Base-by-base conservation (phyloP, 2,797 vertebrate species). In the Paguma larvata region DNA sequence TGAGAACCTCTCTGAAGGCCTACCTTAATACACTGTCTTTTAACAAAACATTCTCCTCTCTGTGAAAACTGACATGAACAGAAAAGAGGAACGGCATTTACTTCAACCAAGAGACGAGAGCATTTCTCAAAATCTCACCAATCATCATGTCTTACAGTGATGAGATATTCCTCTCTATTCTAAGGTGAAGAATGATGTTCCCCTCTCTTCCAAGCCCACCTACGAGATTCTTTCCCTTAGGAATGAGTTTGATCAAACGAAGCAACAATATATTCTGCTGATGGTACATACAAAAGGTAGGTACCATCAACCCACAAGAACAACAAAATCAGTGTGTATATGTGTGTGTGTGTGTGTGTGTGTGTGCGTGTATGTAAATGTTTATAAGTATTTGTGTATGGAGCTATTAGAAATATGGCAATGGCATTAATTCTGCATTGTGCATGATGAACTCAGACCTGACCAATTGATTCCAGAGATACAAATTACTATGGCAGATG, bases 311-410 rank as follows among this genome's bases (percentile, higher is more conserved):
- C 8, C 62, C 68, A 68, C 11, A 80, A 51, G 14, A 16, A 11
- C 21, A 88, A 90, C 2, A 41, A 87, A 53, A 9, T 25, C 30
- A n/a, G 67, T 48, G 38, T 11, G 1, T 16, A 5, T n/a, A 18
- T 32, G 63, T 44, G 21, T 18, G 15, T 41, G 21, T 8, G 21
- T 13, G 9, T 73, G 3, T 11, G 41, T 14, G 11, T 15, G 12
- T 13, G 13, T 2, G 8, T 14, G 27, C 13, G 10, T 5, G 6
- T 2, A 15, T 6, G 2, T 8, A 10, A 41, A 56, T n/a, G 14
- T 59, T 46, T 68, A 53, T 34, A 25, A 46, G 14, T 30, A 56
- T 63, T 34, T 48, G 25, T 38, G 10, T n/a, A 51, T 34, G 8
- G 23, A 34, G 25, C 6, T 32, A 5, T 38, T 56, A 91, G 62